A percentile compares a stretch with the other conserved stretches of the same genome.
phyloP scores from a whole-genome alignment of 2,113 vertebrate genomes.

The Tauraco erythrolophus region DNA sequence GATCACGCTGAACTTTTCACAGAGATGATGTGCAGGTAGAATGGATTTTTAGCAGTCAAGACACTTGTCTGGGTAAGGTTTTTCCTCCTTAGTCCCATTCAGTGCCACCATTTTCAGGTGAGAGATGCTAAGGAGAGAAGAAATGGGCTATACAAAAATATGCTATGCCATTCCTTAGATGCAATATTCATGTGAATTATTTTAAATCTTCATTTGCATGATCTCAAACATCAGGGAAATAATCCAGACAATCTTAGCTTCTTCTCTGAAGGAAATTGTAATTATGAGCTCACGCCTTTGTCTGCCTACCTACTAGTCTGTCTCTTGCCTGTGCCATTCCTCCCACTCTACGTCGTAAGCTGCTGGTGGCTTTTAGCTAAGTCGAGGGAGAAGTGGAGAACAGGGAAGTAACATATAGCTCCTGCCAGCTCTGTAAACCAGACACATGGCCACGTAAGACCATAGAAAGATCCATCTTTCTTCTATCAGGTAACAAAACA shows the following conservation, averaged over 20 bases:
- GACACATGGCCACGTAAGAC: background rate
- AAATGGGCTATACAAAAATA: background rate
- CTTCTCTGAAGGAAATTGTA: background rate
- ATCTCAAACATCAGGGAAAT: background rate
- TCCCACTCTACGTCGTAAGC: background rate
- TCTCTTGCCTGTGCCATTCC: background rate
- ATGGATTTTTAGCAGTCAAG: background rate
- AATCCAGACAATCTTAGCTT: background rate
- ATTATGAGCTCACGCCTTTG: background rate
- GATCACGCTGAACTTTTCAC: background rate
- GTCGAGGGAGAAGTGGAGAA: background rate
- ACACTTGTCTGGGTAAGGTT: background rate
- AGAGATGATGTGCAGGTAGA: background rate
- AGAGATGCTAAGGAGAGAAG: background rate
- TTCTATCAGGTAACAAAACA: background rate
- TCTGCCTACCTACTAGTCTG: background rate
- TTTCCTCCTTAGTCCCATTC: background rate
- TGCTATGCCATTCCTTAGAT: background rate
- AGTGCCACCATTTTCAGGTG: background rate
- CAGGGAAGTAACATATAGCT: background rate
- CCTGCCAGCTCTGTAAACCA: background rate
- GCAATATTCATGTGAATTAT: background rate
- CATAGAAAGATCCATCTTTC: background rate
- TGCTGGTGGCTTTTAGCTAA: background rate
- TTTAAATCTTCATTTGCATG: background rate